Percentiles rank a stretch among this genome's conserved stretches.
Conservation (phyloP, 2,797 vertebrate genomes). For the Channa striata region DNA sequence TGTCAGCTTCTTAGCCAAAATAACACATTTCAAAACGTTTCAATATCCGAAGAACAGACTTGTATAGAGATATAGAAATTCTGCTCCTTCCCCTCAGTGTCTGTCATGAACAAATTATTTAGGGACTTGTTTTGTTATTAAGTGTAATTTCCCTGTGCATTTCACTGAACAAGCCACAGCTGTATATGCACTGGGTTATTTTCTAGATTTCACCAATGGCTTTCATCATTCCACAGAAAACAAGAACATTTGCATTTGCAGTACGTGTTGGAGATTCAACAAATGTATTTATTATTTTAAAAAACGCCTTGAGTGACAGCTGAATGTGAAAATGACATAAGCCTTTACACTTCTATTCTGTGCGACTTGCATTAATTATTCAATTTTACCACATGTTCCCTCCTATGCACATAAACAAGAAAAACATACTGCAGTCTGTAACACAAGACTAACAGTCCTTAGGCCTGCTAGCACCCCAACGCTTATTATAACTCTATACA, state of each 20-base stretch:
- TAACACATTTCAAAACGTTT: slow-evolving; percentile 20
- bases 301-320: background rate
- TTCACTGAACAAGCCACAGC: slow-evolving; percentile 1
- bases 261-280: slow-evolving; percentile 24
- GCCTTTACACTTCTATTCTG: background rate
- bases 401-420: slow-evolving; percentile 21
- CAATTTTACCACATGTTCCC: slow-evolving; percentile 10
- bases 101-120: slow-evolving; percentile 3
- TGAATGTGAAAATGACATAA: slow-evolving; percentile 1
- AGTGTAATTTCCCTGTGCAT: background rate
- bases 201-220: slow-evolving; percentile 22
- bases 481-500: slow-evolving; percentile 19
- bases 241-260: slow-evolving; percentile 4
- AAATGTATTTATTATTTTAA: slow-evolving; percentile 12
- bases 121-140: slow-evolving; percentile 16
- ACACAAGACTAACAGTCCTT: slow-evolving; percentile 27
- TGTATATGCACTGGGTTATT: background rate
- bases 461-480: slow-evolving; percentile 1
- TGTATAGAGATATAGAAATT: background rate
- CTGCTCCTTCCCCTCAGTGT: background rate
- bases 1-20: slow-evolving; percentile 33
- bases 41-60: slow-evolving; percentile 17
- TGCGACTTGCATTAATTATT: background rate
- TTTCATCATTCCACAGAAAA: slow-evolving; percentile 21
- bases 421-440: slow-evolving; percentile 4